Evolutionary conservation across 2,888 invertebrate species (phyloP).

Genomic region (Leuctra nigra): DNA sequence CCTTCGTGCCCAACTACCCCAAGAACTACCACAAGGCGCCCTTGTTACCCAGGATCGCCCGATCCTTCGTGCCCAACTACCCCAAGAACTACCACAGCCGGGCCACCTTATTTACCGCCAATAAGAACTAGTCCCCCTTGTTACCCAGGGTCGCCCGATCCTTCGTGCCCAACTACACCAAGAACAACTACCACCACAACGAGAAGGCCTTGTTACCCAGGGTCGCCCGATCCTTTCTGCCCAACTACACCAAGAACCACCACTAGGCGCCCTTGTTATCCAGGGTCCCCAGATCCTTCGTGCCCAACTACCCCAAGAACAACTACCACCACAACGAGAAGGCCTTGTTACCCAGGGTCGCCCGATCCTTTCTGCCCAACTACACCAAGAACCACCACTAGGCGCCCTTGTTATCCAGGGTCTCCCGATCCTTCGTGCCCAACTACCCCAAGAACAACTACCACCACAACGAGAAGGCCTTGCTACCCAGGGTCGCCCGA

Average conservation of each 20-base stretch:
- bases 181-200: slow-evolving; percentile 23
- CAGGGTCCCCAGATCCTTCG: slow-evolving; percentile 27
- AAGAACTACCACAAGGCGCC: slow-evolving; percentile 17
- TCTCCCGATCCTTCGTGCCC: slow-evolving; percentile 29
- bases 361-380: slow-evolving; percentile 29
- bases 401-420: slow-evolving; percentile 26
- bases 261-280: slow-evolving; percentile 23
- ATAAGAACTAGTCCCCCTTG: slow-evolving; percentile 23
- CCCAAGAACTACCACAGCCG: slow-evolving; percentile 17
- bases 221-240: slow-evolving; percentile 28
- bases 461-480: slow-evolving; percentile 19
- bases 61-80: slow-evolving; percentile 25
- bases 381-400: slow-evolving; percentile 20
- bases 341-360: slow-evolving; percentile 27
- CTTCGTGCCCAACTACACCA: slow-evolving; percentile 27
- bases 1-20: slow-evolving; percentile 33
- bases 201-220: slow-evolving; percentile 25
- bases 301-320: too few relatives aligned
- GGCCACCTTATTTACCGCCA: too few relatives aligned
- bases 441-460: slow-evolving; percentile 14
- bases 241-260: slow-evolving; percentile 24
- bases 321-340: slow-evolving; percentile 23
- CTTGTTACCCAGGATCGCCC: slow-evolving; percentile 35
- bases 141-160: slow-evolving; percentile 28
- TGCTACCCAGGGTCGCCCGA: slow-evolving; percentile 28